phyloP scores from a whole-genome alignment of 2,888 invertebrate species.

The Brassicogethes aeneus region DNA sequence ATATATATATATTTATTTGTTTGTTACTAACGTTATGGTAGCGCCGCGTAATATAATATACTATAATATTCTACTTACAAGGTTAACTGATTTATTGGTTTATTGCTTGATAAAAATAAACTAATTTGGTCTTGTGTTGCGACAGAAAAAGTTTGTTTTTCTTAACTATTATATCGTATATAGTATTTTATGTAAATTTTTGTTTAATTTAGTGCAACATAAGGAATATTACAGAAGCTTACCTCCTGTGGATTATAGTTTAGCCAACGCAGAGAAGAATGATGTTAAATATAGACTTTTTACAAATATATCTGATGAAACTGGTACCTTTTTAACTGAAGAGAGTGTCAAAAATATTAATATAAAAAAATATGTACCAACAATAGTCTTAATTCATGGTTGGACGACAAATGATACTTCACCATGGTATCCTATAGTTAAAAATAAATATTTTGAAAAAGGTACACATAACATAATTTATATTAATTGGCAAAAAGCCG shows the following conservation, averaged over 20 bases:
- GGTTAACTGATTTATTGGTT: no score
- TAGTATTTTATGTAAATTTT: no score
- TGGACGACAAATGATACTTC: slow-evolving; percentile 41
- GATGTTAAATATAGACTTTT: slow-evolving; percentile 24
- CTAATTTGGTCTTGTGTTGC: no score
- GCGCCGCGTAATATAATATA: no score
- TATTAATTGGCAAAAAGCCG: slow-evolving; percentile 38
- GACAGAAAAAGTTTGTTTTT: no score
- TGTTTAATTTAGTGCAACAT: slow-evolving; percentile 2
- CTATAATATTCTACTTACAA: no score
- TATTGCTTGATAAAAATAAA: no score
- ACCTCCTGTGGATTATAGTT: slow-evolving; percentile 23
- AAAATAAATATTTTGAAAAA: slow-evolving; percentile 35
- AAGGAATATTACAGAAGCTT: slow-evolving; percentile 10
- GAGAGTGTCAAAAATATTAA: slow-evolving; percentile 13
- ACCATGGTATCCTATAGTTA: slow-evolving; percentile 34
- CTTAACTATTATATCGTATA: no score
- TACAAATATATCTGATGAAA: slow-evolving; percentile 11
- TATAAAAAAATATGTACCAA: slow-evolving; percentile 23
- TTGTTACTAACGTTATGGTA: no score
- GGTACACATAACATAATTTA: slow-evolving; percentile 40
- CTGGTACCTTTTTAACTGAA: slow-evolving; percentile 17
- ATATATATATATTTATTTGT: no score
- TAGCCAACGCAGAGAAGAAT: slow-evolving; percentile 19
- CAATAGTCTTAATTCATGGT: slow-evolving; percentile 44